Percentiles rank a stretch among this genome's conserved stretches.
phyloP scores from a whole-genome alignment of 2,888 invertebrate genomes.

The Tinea pellionella region DNA sequence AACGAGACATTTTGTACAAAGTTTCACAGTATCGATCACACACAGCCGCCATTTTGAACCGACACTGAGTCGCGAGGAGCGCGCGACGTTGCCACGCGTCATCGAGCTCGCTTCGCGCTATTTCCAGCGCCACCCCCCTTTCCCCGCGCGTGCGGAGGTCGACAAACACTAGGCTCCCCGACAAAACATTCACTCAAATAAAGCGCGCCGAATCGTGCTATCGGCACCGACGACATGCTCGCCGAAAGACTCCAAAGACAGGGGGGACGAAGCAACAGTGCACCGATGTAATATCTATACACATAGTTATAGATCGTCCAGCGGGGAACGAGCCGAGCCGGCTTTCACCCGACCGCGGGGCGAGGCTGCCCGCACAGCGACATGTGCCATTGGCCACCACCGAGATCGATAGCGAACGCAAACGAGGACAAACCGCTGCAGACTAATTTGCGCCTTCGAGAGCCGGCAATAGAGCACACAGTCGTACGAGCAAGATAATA shows the following conservation, averaged over 20 bases:
- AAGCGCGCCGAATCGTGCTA: constrained; percentile 31
- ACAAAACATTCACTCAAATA: constrained; percentile 27
- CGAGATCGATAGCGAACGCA: constrained; percentile 74
- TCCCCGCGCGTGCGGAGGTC: constrained; percentile 40
- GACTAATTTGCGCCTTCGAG: constrained; percentile 42
- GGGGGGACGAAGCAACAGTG: constrained; percentile 22
- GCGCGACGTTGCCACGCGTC: constrained; percentile 65
- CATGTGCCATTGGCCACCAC: constrained; percentile 73
- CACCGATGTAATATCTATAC: constrained; percentile 26
- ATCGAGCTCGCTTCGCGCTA: constrained; percentile 44
- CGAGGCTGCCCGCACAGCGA: constrained; percentile 62
- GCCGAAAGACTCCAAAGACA: constrained; percentile 31
- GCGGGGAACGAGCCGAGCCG: constrained; percentile 23
- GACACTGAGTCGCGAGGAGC: constrained; percentile 46
- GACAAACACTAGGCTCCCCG: constrained; percentile 35
- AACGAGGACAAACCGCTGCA: constrained; percentile 20
- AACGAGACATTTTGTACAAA: constrained; percentile 58
- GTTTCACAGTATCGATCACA: constrained; percentile 67
- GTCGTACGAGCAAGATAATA: constrained; percentile 57
- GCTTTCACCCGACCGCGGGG: constrained; percentile 54
- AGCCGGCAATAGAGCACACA: constrained; percentile 39
- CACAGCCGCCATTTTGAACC: constrained; percentile 68
- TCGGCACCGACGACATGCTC: constrained; percentile 22
- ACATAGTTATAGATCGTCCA: neutral
- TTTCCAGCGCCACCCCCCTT: constrained; percentile 34